These are phyloP conservation scores for Nasua narica DNA, from an alignment of 2,797 vertebrate genomes.

Conservation along the genomic window DNA sequence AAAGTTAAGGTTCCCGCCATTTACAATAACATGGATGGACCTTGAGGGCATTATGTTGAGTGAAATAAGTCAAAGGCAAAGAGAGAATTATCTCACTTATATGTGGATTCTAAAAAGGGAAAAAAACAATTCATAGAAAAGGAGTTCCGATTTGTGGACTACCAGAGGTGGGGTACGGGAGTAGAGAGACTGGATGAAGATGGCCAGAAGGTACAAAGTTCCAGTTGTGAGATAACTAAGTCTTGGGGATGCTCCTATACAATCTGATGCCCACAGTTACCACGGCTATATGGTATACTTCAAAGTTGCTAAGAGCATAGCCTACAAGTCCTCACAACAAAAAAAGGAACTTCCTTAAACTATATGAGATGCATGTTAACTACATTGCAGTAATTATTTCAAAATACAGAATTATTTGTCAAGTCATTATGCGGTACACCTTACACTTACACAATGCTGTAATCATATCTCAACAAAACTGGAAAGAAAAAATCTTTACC, in stretches of 20 bases:
- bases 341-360: neutral
- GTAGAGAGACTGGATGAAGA: too few relatives aligned
- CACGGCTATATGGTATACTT: too few relatives aligned
- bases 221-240: too few relatives aligned
- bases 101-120: neutral
- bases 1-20: neutral
- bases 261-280: neutral
- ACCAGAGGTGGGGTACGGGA: fast-evolving
- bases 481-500: neutral
- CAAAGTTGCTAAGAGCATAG: neutral
- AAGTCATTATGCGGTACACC: too few relatives aligned
- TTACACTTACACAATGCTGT: neutral
- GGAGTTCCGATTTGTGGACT: too few relatives aligned
- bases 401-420: too few relatives aligned
- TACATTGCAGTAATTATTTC: neutral
- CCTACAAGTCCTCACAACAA: too few relatives aligned
- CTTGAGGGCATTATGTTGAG: neutral
- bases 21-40: neutral
- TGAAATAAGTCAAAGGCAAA: neutral
- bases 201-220: too few relatives aligned
- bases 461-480: neutral
- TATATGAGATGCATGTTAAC: neutral
- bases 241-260: neutral
- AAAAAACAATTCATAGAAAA: neutral
- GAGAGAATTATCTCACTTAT: neutral